Evolutionary conservation across 1,140 invertebrate species (phyloP).

Genomic region (Platorchestia sp.): DNA sequence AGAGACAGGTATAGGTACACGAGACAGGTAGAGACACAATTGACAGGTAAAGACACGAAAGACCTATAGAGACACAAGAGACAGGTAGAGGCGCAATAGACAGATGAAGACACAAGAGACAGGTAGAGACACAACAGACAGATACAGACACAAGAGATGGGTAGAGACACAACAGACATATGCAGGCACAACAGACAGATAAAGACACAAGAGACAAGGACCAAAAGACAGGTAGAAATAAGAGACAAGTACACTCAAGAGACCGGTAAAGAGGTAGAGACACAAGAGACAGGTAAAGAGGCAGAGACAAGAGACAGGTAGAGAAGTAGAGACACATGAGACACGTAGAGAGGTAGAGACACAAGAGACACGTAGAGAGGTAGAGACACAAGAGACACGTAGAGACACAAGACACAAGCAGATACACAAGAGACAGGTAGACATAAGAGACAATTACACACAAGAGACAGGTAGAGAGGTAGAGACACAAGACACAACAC

Average conservation of each 20-base stretch:
- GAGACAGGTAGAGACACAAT: not conserved
- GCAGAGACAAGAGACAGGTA: not conserved
- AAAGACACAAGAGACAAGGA: not conserved
- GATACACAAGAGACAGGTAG: not conserved
- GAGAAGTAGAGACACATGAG: too few species aligned
- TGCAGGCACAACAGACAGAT: not conserved
- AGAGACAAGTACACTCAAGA: not conserved
- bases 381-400: not conserved
- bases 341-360: not conserved
- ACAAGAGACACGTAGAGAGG: not conserved
- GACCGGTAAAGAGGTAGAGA: not conserved
- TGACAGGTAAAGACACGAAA: not conserved
- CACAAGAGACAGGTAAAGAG: not conserved
- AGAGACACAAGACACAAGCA: not conserved
- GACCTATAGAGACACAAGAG: not conserved
- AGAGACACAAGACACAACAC: not conserved
- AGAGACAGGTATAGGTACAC: not conserved
- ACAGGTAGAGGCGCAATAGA: not conserved
- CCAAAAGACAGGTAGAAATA: not conserved
- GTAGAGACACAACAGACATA: not conserved
- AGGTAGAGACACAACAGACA: too few species aligned
- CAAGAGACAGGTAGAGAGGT: not conserved
- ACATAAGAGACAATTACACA: not conserved
- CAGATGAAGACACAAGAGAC: not conserved
- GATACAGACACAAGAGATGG: too few species aligned